These are phyloP conservation scores for Geophilus truncorum DNA, from an alignment of 2,888 invertebrate genomes.

Conservation along the genomic window DNA sequence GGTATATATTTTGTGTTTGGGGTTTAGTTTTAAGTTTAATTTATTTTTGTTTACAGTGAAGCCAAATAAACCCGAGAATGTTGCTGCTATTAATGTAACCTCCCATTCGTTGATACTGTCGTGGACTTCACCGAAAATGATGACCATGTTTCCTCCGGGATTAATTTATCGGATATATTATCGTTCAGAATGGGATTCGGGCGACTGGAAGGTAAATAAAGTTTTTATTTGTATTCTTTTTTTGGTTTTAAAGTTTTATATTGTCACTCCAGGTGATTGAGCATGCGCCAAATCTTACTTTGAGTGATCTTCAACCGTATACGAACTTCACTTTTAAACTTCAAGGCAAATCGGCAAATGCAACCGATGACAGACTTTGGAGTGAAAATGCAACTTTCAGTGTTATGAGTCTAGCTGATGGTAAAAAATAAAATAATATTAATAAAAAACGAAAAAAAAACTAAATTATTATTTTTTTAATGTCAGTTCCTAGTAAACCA, in stretches of 20 bases:
- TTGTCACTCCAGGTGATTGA: neutral
- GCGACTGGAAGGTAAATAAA: conserved; percentile 41
- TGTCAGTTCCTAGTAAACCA: conserved; percentile 59
- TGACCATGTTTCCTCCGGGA: conserved; percentile 54
- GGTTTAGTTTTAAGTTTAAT: neutral
- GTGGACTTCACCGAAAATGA: neutral
- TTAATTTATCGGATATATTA: conserved; percentile 54
- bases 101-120: neutral
- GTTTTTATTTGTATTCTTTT: neutral
- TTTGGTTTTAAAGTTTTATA: neutral
- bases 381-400: conserved; percentile 22
- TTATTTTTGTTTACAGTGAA: neutral
- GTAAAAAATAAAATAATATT: neutral
- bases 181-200: conserved; percentile 53
- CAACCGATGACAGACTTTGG: conserved; percentile 28
- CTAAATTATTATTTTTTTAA: conserved; percentile 34
- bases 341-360: neutral
- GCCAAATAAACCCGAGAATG: neutral
- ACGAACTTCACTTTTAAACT: conserved; percentile 32
- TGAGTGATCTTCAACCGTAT: conserved; percentile 31
- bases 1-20: neutral
- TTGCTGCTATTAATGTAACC: neutral
- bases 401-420: conserved; percentile 22
- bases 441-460: neutral
- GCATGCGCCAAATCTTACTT: neutral